Percentiles rank a stretch among this genome's conserved stretches.
phyloP scores from a whole-genome alignment of 2,113 vertebrate species.

The Lanius collurio region DNA sequence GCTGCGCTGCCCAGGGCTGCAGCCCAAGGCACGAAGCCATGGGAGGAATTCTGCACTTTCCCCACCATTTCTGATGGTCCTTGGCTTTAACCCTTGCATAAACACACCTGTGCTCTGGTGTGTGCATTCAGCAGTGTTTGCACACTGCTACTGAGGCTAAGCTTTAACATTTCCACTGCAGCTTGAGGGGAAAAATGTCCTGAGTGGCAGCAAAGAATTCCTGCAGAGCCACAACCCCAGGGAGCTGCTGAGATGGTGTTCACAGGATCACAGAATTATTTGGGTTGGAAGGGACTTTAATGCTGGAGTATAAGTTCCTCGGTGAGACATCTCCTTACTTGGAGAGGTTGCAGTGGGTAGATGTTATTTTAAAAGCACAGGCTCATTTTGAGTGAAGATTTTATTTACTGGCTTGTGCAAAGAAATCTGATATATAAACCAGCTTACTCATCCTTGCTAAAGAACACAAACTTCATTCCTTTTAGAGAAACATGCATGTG shows the following conservation, averaged over 20 bases:
- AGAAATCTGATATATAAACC: neutral
- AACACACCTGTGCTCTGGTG: neutral
- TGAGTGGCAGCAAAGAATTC: neutral
- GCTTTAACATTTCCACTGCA: neutral
- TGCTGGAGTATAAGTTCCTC: neutral
- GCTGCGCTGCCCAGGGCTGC: neutral
- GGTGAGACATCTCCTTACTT: constrained; percentile 24
- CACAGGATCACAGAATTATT: neutral
- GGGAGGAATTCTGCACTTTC: neutral
- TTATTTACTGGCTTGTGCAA: neutral
- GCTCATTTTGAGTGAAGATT: neutral
- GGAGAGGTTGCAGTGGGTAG: neutral
- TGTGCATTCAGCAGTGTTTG: neutral
- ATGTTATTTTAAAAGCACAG: constrained; percentile 5
- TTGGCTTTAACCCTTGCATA: neutral
- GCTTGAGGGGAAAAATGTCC: neutral
- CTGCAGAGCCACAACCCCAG: neutral
- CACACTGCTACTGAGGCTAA: fast-evolving
- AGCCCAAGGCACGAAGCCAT: neutral
- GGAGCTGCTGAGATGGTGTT: neutral
- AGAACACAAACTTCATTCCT: constrained; percentile 1
- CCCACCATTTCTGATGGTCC: neutral
- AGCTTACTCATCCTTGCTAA: neutral
- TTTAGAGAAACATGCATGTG: neutral
- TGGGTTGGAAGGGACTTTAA: neutral